Evolutionary conservation across 1,140 invertebrate genomes (phyloP).

Genomic region (Pemphigus obesinymphae): DNA sequence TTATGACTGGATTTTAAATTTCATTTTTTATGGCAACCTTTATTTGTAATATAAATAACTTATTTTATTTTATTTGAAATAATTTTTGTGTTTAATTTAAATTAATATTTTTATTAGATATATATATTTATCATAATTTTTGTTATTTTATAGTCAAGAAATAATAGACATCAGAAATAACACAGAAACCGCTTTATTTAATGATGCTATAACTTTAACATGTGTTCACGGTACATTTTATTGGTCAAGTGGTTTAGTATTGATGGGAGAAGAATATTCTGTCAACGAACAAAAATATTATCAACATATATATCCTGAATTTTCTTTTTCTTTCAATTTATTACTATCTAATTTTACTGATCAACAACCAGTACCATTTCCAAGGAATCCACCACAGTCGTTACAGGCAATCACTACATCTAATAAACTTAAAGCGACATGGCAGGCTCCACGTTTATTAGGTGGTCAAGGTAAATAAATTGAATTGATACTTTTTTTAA

Average conservation of each 20-base stretch:
- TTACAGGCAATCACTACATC: conserved; percentile 73
- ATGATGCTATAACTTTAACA: conserved; percentile 69
- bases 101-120: neutral
- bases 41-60: too few species aligned
- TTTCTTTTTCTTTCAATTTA: neutral
- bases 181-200: conserved; percentile 69
- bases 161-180: conserved; percentile 67
- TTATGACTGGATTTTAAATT: too few species aligned
- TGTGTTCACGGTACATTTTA: conserved; percentile 72
- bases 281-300: conserved; percentile 60
- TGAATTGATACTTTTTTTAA: neutral
- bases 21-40: too few species aligned
- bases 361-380: conserved; percentile 69
- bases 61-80: too few species aligned
- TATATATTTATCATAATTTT: neutral
- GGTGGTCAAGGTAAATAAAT: conserved; percentile 68
- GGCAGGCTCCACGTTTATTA: conserved; percentile 70
- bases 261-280: conserved; percentile 70
- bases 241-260: conserved; percentile 72
- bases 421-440: conserved; percentile 68
- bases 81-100: too few species aligned
- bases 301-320: conserved; percentile 58
- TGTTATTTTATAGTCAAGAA: conserved; percentile 58
- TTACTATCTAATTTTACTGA: conserved; percentile 28
- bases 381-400: conserved; percentile 68